Evolutionary conservation across 2,113 vertebrate species (phyloP).

Genomic region (Sceloporus tristichus): DNA sequence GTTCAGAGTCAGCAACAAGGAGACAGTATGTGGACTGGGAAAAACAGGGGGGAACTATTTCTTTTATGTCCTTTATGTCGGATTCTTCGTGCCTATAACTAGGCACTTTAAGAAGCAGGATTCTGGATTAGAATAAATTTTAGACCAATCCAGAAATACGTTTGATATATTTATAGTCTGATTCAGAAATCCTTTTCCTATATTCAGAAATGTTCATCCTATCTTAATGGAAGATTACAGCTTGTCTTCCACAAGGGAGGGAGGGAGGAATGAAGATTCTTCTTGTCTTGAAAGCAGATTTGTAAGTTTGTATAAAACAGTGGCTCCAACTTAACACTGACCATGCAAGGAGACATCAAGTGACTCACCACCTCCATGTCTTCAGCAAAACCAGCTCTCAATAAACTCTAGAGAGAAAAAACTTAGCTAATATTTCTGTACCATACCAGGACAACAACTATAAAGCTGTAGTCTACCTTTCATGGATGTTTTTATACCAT

Average conservation of each 20-base stretch:
- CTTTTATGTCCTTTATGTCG: background rate
- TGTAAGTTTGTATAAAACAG: background rate
- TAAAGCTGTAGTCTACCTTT: conserved; percentile 44
- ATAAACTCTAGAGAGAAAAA: background rate
- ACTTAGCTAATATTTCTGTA: background rate
- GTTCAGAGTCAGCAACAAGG: background rate
- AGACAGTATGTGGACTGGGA: background rate
- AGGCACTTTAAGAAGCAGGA: too few species aligned
- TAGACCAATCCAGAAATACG: too few species aligned
- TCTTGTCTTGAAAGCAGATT: background rate
- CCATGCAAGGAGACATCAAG: background rate
- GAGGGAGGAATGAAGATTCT: too few species aligned
- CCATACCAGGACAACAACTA: background rate
- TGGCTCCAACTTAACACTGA: background rate
- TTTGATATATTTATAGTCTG: too few species aligned
- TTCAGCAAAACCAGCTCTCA: too few species aligned
- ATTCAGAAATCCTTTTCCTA: too few species aligned
- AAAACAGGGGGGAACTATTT: background rate
- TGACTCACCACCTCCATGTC: background rate
- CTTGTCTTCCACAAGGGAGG: background rate
- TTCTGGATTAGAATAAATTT: too few species aligned
- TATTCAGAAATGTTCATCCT: background rate
- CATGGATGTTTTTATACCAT: conserved; percentile 2
- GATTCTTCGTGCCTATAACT: too few species aligned
- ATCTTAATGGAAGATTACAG: background rate